A percentile compares a stretch with the other conserved stretches of the same genome.
Evolutionary conservation across 35 echinoderm and acorn worm species (phyloP).

Genomic region (Nesometra sesokonis): DNA sequence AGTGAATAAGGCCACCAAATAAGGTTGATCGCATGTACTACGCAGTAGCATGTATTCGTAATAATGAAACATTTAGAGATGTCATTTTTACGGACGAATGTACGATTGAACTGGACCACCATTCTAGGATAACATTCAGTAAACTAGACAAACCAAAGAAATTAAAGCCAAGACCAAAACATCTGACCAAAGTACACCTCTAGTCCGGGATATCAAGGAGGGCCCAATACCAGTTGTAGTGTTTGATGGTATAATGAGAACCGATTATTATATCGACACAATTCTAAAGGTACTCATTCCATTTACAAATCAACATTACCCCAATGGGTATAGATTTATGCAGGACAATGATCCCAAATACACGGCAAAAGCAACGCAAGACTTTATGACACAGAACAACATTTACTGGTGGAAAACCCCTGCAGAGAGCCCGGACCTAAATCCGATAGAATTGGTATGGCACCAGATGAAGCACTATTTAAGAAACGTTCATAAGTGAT

Average conservation of each 20-base stretch:
- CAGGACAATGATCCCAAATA: conserved; percentile 42
- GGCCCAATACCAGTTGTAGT: background rate
- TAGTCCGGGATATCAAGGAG: conserved; percentile 36
- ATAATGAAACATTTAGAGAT: background rate
- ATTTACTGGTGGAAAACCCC: conserved; percentile 24
- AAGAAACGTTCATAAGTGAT: conserved; percentile 8
- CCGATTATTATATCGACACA: background rate
- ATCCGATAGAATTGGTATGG: conserved; percentile 27
- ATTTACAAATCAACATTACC: background rate
- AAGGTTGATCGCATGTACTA: background rate
- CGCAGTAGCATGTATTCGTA: background rate
- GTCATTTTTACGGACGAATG: conserved; percentile 29
- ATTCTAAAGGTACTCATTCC: conserved; percentile 27
- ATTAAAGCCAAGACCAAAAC: conserved; percentile 23
- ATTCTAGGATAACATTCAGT: conserved; percentile 19
- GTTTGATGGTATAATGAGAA: too few relatives aligned
- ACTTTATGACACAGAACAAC: background rate
- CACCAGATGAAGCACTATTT: conserved; percentile 6
- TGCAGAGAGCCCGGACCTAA: conserved; percentile 28
- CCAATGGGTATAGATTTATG: background rate
- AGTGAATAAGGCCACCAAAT: background rate
- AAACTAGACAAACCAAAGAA: conserved; percentile 3
- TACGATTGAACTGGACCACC: conserved; percentile 1
- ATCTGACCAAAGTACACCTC: conserved; percentile 13
- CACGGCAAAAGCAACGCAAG: background rate